A percentile compares a stretch with the other conserved stretches of the same genome.
These are phyloP conservation scores for Coptodon rendalli DNA, from an alignment of 2,113 vertebrate genomes.

Conservation along the genomic window DNA sequence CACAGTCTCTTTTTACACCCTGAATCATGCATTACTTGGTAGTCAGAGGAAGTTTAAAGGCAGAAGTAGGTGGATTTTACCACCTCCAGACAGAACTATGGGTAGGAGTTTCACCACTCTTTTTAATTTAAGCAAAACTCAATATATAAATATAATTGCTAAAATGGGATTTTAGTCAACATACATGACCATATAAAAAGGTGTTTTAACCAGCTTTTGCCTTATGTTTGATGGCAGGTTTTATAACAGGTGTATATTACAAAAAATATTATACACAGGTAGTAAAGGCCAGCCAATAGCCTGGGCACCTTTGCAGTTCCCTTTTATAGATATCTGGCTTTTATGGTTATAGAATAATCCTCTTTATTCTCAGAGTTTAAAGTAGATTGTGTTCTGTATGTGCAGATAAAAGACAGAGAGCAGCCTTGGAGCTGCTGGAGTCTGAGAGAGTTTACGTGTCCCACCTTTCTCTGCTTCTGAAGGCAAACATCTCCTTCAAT, in stretches of 20 bases:
- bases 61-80: neutral
- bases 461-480: conserved; percentile 88
- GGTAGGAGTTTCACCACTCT: neutral
- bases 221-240: neutral
- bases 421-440: conserved; percentile 90
- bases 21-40: neutral
- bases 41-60: neutral
- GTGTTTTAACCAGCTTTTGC: neutral
- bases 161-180: neutral
- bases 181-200: neutral
- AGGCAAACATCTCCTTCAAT: conserved; percentile 91
- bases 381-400: neutral
- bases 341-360: neutral
- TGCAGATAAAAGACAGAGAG: conserved; percentile 85
- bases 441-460: conserved; percentile 93
- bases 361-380: neutral
- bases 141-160: neutral
- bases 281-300: neutral
- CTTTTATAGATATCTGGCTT: neutral
- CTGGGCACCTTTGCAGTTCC: neutral
- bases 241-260: neutral
- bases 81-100: neutral
- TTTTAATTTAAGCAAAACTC: neutral
- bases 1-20: neutral
- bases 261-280: neutral